These are phyloP conservation scores for Amiota mariae DNA, from an alignment of 2,888 invertebrate genomes.

Conservation along the genomic window DNA sequence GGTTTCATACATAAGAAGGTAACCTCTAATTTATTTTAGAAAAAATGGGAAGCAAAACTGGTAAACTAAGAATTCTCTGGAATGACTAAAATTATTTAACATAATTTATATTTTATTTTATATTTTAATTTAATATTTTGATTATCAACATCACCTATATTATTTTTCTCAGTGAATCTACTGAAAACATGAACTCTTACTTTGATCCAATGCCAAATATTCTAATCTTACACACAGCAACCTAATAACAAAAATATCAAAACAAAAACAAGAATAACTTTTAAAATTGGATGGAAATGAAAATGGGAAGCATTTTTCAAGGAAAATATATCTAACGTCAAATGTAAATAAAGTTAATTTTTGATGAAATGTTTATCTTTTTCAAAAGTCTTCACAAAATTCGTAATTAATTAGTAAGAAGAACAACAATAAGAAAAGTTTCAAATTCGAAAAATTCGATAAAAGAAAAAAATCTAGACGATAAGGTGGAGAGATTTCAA, in stretches of 20 bases:
- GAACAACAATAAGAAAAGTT: conserved; percentile 36
- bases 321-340: background rate
- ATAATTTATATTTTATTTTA: no score
- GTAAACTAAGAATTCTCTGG: no score
- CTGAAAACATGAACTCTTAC: background rate
- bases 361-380: conserved; percentile 63
- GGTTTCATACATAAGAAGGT: no score
- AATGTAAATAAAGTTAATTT: conserved; percentile 48
- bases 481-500: conserved; percentile 23
- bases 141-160: background rate
- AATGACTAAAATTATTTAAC: no score
- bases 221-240: conserved; percentile 32
- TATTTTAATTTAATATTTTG: background rate
- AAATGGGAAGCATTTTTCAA: conserved; percentile 15
- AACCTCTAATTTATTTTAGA: no score
- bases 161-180: background rate
- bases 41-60: no score
- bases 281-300: no score
- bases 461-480: background rate
- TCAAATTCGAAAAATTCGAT: conserved; percentile 23
- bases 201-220: conserved; percentile 38
- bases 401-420: conserved; percentile 60
- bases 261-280: no score
- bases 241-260: no score
- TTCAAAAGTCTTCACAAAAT: conserved; percentile 57